Conservation (phyloP, 2,888 invertebrate genomes). For the Crepidodera aurea region DNA sequence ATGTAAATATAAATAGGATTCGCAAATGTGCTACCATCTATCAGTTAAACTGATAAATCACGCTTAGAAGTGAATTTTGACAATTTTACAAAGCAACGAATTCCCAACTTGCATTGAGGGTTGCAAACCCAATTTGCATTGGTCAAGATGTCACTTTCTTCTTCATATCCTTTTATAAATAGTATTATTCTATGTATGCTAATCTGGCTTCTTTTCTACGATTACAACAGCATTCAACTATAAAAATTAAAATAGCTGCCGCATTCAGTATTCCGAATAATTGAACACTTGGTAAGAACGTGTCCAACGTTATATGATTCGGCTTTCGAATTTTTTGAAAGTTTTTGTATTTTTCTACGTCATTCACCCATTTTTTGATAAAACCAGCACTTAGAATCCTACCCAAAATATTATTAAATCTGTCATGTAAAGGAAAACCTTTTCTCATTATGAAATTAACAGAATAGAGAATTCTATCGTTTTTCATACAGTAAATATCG, state of each 20-base stretch:
- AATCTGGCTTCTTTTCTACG: not conserved
- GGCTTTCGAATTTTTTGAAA: not conserved
- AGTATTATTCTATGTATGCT: no score
- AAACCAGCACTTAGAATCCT: conserved; percentile 28
- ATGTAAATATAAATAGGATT: no score
- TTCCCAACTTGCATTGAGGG: no score
- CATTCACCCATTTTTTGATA: conserved; percentile 30
- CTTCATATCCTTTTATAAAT: no score
- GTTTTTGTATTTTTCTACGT: conserved; percentile 10
- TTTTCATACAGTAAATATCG: conserved; percentile 24
- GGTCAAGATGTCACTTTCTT: no score
- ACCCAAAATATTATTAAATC: conserved; percentile 25
- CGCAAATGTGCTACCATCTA: no score
- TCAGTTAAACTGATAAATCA: no score
- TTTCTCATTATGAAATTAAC: conserved; percentile 32
- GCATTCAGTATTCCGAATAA: conserved; percentile 1
- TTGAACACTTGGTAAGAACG: not conserved
- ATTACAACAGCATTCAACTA: conserved; percentile 1
- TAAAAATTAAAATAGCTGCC: conserved; percentile 9
- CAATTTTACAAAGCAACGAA: no score
- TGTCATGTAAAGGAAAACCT: conserved; percentile 25
- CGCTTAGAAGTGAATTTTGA: no score
- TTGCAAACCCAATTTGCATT: no score
- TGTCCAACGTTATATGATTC: not conserved
- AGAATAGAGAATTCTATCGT: conserved; percentile 18